Evolutionary conservation across 1,140 invertebrate genomes (phyloP), one percentile per base, ranked within the genome.

Genomic region (Cepaea nemoralis): DNA sequence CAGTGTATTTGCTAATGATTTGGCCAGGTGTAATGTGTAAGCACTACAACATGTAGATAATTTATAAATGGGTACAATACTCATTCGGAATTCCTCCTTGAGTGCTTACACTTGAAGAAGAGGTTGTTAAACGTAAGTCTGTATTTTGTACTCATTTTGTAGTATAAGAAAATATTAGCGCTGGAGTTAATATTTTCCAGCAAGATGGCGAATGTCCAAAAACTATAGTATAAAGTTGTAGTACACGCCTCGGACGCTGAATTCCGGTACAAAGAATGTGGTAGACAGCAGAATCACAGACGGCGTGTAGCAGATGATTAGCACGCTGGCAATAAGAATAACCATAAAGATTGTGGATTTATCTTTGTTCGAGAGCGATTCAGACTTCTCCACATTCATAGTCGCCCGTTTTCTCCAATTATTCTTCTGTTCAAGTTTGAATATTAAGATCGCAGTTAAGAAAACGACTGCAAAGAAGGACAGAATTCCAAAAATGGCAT

Each of bases 81-180:
- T n/a, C n/a, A n/a, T n/a, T n/a, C n/a, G n/a, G n/a, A n/a, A n/a
- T n/a, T n/a, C n/a, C n/a, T n/a, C n/a, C n/a, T n/a, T n/a, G n/a
- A n/a, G n/a, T n/a, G n/a, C n/a, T n/a, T n/a, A n/a, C n/a, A n/a
- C n/a, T 55, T 55, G 8, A 5, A 14, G 50, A 63, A 31, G 33
- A 31, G 6, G 0, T 63, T 27, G 33, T 63, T 10, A 31, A 63
- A 63, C 2, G 59, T 31, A 5, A 31, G 59, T 48, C 71, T 42
- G 27, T 45, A 74, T 48, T 74, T 74, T 1, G 71, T 50, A 27
- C 71, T 74, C 71, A 74, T 74, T 42, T 35, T 74, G 27, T 74
- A 74, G 71, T 74, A 74, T 2, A 74, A 1, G 40, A 74, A 74
- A 45, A 74, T 74, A 35, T 45, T 74, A 31, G 50, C 27, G 42